phyloP scores from a whole-genome alignment of 2,888 invertebrate species.

The Archips crataeganus region DNA sequence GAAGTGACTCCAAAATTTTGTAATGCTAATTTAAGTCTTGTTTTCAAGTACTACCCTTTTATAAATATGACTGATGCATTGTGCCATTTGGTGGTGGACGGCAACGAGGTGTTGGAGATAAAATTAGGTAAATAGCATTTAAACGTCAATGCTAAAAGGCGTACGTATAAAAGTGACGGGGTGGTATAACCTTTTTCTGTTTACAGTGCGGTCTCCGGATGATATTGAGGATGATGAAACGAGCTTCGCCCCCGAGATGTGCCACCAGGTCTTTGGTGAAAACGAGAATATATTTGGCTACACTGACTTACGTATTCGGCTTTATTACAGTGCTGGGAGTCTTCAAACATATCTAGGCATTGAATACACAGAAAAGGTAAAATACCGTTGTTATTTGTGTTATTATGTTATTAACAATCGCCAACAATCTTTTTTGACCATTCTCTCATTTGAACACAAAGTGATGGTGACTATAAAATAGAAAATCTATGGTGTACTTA shows the following conservation, averaged over 20 bases:
- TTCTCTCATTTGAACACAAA: neutral
- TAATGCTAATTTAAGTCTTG: constrained; percentile 37
- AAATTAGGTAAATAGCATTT: constrained; percentile 76
- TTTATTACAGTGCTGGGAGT: constrained; percentile 93
- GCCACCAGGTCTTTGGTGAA: constrained; percentile 97
- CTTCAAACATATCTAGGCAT: constrained; percentile 93
- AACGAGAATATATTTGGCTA: constrained; percentile 98
- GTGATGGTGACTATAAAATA: neutral
- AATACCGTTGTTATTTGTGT: neutral
- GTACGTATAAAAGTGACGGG: neutral
- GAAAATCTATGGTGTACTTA: neutral
- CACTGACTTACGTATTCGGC: constrained; percentile 90
- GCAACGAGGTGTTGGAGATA: constrained; percentile 85
- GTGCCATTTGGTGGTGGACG: constrained; percentile 83
- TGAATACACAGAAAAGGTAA: constrained; percentile 89
- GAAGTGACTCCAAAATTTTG: constrained; percentile 46
- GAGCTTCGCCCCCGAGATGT: constrained; percentile 93
- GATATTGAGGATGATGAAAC: constrained; percentile 89
- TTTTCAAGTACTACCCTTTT: constrained; percentile 25
- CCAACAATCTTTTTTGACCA: neutral
- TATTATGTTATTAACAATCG: neutral
- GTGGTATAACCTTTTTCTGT: constrained; percentile 29
- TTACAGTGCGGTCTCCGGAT: constrained; percentile 85
- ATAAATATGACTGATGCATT: constrained; percentile 76
- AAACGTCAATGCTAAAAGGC: constrained; percentile 12